These are phyloP conservation scores for Chrysodeixis includens DNA, from an alignment of 2,888 invertebrate genomes.

Conservation along the genomic window DNA sequence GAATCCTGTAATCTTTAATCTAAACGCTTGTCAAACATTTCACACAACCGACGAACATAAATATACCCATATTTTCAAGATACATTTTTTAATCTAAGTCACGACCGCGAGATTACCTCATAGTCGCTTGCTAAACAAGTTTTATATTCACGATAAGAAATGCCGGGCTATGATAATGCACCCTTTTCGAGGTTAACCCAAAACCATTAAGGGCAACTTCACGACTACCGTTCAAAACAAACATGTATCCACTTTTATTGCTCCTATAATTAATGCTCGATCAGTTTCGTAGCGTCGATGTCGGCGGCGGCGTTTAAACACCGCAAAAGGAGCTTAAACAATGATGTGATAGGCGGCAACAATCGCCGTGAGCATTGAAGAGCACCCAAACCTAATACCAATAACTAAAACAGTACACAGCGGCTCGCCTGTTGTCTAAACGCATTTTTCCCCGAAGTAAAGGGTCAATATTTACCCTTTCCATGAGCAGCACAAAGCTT, in stretches of 20 bases:
- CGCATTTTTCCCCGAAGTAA: conserved; percentile 87
- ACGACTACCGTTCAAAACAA: conserved; percentile 75
- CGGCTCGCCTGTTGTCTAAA: conserved; percentile 81
- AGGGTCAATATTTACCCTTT: conserved; percentile 85
- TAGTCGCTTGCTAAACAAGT: conserved; percentile 26
- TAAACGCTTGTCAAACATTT: conserved; percentile 8
- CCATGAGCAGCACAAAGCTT: conserved; percentile 86
- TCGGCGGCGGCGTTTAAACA: conserved; percentile 67
- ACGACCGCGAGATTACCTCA: conserved; percentile 20
- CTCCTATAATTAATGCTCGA: conserved; percentile 77
- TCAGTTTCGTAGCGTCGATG: conserved; percentile 68
- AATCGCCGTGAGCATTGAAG: conserved; percentile 71
- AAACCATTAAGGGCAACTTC: conserved; percentile 57
- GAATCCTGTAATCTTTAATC: conserved; percentile 13
- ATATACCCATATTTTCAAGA: neutral
- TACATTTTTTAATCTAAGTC: conserved; percentile 9
- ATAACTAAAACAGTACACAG: conserved; percentile 87
- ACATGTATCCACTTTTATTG: conserved; percentile 71
- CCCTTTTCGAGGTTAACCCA: conserved; percentile 38
- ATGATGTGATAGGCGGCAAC: conserved; percentile 61
- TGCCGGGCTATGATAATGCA: conserved; percentile 36
- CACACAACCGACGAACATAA: conserved; percentile 1
- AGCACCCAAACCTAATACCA: conserved; percentile 79
- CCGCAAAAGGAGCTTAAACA: conserved; percentile 61
- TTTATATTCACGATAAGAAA: conserved; percentile 34